phyloP scores from a whole-genome alignment of 2,113 vertebrate genomes.

The Pleuronectes platessa region DNA sequence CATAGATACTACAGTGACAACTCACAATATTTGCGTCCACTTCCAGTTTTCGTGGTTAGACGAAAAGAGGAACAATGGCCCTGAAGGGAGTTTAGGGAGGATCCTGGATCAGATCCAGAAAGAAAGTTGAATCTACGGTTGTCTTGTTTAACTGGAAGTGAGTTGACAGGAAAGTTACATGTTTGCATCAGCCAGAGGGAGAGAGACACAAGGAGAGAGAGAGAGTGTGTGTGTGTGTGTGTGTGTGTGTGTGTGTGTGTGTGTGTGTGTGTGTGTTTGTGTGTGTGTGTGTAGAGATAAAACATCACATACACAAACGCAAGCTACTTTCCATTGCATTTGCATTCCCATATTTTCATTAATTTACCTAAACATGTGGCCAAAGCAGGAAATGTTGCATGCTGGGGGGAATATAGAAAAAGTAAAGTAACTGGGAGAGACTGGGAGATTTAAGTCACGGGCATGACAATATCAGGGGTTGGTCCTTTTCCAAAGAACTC shows the following conservation, averaged over 20 bases:
- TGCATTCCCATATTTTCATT: conserved; percentile 76
- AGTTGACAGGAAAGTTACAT: neutral
- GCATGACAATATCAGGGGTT: neutral
- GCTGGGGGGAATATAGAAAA: neutral
- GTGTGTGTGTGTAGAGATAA: neutral
- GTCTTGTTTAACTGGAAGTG: too few species aligned
- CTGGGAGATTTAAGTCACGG: neutral
- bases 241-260: neutral
- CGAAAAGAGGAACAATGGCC: too few species aligned
- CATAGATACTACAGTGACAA: too few species aligned
- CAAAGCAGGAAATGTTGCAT: neutral
- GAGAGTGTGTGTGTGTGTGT: neutral
- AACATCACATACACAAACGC: conserved; percentile 12
- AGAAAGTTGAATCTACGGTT: too few species aligned
- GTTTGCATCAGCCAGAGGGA: neutral
- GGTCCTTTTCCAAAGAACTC: neutral
- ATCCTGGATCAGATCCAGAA: too few species aligned
- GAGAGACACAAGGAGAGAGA: neutral
- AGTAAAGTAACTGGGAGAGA: neutral
- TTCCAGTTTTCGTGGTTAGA: too few species aligned
- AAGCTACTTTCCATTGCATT: conserved; percentile 67
- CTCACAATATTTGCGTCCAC: too few species aligned
- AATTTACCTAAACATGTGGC: conserved; percentile 71
- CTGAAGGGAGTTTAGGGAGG: too few species aligned
- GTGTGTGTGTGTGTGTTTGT: neutral